A percentile compares a stretch with the other conserved stretches of the same genome.
phyloP scores from a whole-genome alignment of 2,797 vertebrate genomes.

The Staurois parvus region DNA sequence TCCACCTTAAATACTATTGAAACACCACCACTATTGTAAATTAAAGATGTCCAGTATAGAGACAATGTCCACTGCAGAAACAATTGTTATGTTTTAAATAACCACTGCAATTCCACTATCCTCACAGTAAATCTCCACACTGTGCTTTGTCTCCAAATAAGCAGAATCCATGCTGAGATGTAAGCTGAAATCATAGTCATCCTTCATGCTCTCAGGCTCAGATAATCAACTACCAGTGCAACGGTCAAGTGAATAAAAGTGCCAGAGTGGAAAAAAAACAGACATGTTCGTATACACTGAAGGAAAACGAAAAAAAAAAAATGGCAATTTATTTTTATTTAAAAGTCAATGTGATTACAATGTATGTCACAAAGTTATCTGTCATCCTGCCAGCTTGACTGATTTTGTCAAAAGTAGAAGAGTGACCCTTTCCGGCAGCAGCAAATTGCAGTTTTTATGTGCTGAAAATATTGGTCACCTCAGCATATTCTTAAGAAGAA shows the following conservation, averaged over 20 bases:
- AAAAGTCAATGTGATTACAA: background rate
- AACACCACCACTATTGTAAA: too few relatives aligned
- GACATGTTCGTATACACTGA: background rate
- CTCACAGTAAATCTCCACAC: too few relatives aligned
- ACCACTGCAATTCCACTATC: too few relatives aligned
- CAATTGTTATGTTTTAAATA: too few relatives aligned
- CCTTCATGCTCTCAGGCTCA: background rate
- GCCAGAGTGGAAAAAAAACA: background rate
- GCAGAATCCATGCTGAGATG: too few relatives aligned
- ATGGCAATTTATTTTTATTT: background rate
- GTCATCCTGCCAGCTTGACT: background rate
- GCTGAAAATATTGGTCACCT: too few relatives aligned
- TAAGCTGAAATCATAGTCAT: background rate
- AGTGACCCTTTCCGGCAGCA: background rate
- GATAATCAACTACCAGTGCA: background rate
- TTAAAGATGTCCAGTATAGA: too few relatives aligned
- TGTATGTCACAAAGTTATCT: background rate
- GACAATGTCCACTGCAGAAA: too few relatives aligned
- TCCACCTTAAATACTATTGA: too few relatives aligned
- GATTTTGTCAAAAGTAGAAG: background rate
- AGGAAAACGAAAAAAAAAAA: background rate
- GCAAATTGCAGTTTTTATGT: background rate
- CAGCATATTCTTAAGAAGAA: too few relatives aligned
- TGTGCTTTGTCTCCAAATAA: too few relatives aligned
- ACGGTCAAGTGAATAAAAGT: background rate